Evolutionary conservation across 2,888 invertebrate species (phyloP).

Genomic region (Tetanocera ferruginea): DNA sequence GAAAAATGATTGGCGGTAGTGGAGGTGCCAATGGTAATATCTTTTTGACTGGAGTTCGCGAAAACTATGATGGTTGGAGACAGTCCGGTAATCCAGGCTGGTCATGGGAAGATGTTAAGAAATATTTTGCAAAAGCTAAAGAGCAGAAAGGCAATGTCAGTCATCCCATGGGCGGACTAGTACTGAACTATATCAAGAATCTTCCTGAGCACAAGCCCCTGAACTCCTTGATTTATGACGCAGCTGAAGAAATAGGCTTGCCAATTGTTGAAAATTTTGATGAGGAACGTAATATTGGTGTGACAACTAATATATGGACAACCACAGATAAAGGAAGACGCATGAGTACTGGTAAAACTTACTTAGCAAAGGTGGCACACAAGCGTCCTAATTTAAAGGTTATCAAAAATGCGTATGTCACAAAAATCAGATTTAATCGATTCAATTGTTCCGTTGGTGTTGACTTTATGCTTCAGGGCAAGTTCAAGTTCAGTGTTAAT

Average conservation of each 20-base stretch:
- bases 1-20: constrained; percentile 76
- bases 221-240: constrained; percentile 71
- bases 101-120: constrained; percentile 72
- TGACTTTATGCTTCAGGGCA: constrained; percentile 36
- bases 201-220: constrained; percentile 57
- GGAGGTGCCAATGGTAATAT: constrained; percentile 76
- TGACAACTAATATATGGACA: constrained; percentile 69
- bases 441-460: constrained; percentile 50
- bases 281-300: constrained; percentile 71
- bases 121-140: constrained; percentile 71
- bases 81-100: constrained; percentile 72
- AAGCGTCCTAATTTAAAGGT: constrained; percentile 56
- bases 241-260: constrained; percentile 77
- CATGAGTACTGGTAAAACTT: constrained; percentile 73
- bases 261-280: constrained; percentile 75
- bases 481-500: constrained; percentile 38
- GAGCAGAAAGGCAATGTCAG: constrained; percentile 61
- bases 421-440: neutral
- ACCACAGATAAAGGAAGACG: constrained; percentile 73
- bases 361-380: constrained; percentile 63
- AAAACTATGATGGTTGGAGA: constrained; percentile 74
- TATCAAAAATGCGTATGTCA: neutral
- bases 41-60: constrained; percentile 73
- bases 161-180: constrained; percentile 70
- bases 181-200: constrained; percentile 63